Evolutionary conservation across 2,888 invertebrate species (phyloP).

Genomic region (Xestia rhomboidea): DNA sequence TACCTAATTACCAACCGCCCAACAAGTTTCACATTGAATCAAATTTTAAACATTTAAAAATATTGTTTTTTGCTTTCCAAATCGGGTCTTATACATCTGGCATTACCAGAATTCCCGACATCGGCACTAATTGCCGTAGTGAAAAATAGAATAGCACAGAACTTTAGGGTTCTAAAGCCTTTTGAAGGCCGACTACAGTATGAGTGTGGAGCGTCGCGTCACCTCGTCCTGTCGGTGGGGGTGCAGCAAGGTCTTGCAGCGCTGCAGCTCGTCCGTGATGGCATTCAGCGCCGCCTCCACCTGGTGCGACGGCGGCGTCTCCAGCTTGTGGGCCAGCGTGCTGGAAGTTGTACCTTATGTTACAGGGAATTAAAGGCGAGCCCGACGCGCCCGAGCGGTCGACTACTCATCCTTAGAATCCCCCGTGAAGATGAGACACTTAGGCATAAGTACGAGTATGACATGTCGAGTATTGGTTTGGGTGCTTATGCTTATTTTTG

Average conservation of each 20-base stretch:
- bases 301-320: slow-evolving; percentile 54
- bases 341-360: slow-evolving; percentile 11
- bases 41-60: not conserved
- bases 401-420: not conserved
- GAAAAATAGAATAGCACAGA: not conserved
- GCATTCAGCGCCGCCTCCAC: slow-evolving; percentile 78
- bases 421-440: not conserved
- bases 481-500: not conserved
- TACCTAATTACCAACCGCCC: no score
- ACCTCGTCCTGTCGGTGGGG: slow-evolving; percentile 64
- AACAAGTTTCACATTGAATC: not conserved
- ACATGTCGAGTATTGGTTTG: not conserved
- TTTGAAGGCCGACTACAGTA: not conserved
- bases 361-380: not conserved
- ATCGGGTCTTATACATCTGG: not conserved
- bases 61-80: not conserved
- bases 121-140: not conserved
- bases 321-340: not conserved
- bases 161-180: not conserved
- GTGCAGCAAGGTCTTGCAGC: slow-evolving; percentile 76
- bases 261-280: slow-evolving; percentile 77
- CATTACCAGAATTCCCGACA: not conserved
- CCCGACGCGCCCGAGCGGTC: no score
- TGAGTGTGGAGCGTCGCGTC: not conserved
- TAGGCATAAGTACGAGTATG: not conserved